Evolutionary conservation across 2,797 vertebrate genomes (phyloP).

Genomic region (Tapera naevia): DNA sequence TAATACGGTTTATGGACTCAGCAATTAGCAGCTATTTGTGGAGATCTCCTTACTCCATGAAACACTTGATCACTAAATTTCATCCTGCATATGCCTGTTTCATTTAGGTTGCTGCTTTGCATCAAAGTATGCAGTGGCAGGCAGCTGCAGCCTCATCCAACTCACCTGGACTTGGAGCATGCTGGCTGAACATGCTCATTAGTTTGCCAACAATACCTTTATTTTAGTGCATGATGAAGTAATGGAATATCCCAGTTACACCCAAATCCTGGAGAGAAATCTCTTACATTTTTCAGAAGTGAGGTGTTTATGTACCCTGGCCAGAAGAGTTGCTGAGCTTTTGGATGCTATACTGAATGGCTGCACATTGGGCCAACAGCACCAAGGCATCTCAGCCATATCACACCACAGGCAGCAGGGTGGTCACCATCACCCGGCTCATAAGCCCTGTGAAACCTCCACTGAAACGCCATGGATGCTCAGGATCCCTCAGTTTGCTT

Average conservation of each 20-base stretch:
- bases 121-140: not conserved
- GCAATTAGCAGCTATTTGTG: not conserved
- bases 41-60: not conserved
- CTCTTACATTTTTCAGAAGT: not conserved
- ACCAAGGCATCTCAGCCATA: not conserved
- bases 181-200: not conserved
- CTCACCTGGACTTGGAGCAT: not conserved
- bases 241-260: not conserved
- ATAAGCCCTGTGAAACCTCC: not conserved
- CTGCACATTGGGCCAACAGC: not conserved
- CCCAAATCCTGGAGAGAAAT: not conserved
- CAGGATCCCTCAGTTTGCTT: not conserved
- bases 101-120: constrained; percentile 5
- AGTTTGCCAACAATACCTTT: not conserved
- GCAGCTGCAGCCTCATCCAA: not conserved
- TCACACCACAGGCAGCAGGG: not conserved
- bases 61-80: constrained; percentile 13
- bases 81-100: not conserved
- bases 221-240: not conserved
- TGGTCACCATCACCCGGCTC: not conserved
- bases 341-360: not conserved
- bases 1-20: not conserved
- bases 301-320: not conserved
- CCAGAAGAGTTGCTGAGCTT: not conserved
- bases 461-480: not conserved